A percentile compares a stretch with the other conserved stretches of the same genome.
Conservation (phyloP, 2,888 invertebrate genomes). For the Bembecia ichneumoniformis region DNA sequence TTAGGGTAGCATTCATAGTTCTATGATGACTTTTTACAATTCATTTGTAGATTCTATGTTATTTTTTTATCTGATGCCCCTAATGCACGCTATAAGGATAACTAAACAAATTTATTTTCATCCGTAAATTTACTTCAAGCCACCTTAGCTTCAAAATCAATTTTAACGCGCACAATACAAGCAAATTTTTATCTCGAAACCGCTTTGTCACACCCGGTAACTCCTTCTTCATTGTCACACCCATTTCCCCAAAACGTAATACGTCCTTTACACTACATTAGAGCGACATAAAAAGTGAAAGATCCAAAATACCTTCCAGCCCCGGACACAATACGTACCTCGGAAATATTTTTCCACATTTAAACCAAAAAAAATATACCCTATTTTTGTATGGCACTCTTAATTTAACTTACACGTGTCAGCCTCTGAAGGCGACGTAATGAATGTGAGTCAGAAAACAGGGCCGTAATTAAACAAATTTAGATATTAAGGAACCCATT, state of each 20-base stretch:
- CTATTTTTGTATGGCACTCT: not conserved
- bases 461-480: constrained; percentile 29
- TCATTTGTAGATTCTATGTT: no score
- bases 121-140: no score
- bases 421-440: constrained; percentile 32
- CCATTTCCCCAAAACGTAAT: not conserved
- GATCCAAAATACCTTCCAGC: not conserved
- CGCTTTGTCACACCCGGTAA: not conserved
- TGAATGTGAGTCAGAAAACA: constrained; percentile 30
- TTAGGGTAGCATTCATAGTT: no score
- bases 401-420: constrained; percentile 20
- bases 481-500: constrained; percentile 6
- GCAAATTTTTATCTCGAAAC: not conserved
- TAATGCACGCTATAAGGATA: no score
- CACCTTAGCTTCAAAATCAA: no score
- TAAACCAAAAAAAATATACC: not conserved
- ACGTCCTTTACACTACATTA: constrained; percentile 9
- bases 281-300: constrained; percentile 7
- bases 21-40: no score
- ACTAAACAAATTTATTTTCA: no score
- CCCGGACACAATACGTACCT: not conserved
- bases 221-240: not conserved
- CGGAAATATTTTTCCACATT: not conserved
- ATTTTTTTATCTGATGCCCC: no score
- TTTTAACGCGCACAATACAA: constrained; percentile 2